Conservation (phyloP, 2,888 invertebrate genomes). For the Yponomeuta cagnagella region DNA sequence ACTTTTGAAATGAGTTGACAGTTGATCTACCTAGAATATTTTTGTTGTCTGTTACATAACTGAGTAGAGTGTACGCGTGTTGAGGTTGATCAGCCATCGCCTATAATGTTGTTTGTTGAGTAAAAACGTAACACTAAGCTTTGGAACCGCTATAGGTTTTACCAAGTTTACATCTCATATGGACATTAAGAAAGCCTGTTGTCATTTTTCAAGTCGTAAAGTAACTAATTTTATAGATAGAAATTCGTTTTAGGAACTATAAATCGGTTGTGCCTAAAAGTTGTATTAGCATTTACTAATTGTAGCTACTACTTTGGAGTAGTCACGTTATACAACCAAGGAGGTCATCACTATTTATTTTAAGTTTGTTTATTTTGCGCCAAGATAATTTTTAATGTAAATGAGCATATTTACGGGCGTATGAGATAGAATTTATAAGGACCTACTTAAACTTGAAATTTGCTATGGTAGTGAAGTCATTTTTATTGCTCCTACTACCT, state of each 20-base stretch:
- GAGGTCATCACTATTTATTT: constrained; percentile 39
- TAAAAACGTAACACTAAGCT: too few relatives aligned
- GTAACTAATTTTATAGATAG: too few relatives aligned
- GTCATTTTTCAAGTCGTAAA: too few relatives aligned
- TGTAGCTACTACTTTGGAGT: constrained; percentile 20
- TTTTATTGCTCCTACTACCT: not conserved
- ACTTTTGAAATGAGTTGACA: not conserved
- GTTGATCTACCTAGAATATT: not conserved
- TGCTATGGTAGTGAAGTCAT: not conserved
- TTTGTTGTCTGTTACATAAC: too few relatives aligned
- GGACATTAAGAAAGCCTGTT: too few relatives aligned
- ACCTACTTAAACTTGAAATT: not conserved
- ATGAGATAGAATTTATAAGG: not conserved
- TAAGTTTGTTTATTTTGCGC: constrained; percentile 23
- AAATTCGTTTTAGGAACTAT: too few relatives aligned
- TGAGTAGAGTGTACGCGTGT: too few relatives aligned
- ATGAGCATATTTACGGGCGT: constrained; percentile 27
- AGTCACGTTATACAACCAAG: constrained; percentile 30
- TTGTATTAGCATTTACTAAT: not conserved
- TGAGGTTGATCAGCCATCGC: too few relatives aligned
- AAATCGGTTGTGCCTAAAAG: too few relatives aligned
- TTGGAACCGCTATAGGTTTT: too few relatives aligned
- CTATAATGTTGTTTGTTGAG: too few relatives aligned
- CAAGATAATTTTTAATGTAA: constrained; percentile 34
- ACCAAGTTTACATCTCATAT: too few relatives aligned